phyloP scores from a whole-genome alignment of 2,113 vertebrate species.

The Anarhynchus alexandrinus region DNA sequence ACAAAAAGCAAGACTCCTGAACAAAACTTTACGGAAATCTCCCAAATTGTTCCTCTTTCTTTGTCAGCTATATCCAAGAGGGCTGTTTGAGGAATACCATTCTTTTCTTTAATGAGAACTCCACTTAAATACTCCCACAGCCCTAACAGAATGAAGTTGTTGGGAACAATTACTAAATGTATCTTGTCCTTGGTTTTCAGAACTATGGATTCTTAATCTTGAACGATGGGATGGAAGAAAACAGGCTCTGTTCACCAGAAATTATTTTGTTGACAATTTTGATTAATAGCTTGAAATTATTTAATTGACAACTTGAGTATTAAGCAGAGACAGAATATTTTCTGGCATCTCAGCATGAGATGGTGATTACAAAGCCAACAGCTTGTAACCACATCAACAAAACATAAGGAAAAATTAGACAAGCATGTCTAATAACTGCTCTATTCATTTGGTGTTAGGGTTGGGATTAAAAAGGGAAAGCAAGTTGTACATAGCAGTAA shows the following conservation, averaged over 20 bases:
- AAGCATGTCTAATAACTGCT: not conserved
- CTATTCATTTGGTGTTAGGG: not conserved
- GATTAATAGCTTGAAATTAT: not conserved
- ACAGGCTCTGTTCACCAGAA: not conserved
- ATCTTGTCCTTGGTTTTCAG: not conserved
- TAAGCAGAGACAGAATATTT: not conserved
- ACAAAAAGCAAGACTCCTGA: conserved; percentile 28
- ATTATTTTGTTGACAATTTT: not conserved
- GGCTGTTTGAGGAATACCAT: conserved; percentile 13
- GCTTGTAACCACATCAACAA: not conserved
- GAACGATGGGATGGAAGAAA: not conserved
- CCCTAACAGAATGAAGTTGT: not conserved
- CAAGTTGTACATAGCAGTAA: not conserved
- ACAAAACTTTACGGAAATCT: not conserved
- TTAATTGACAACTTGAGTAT: not conserved
- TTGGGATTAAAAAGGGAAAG: not conserved
- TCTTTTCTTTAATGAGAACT: conserved; percentile 18
- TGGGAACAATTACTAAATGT: not conserved
- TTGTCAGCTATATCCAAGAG: not conserved
- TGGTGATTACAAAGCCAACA: not conserved
- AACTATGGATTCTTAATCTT: not conserved
- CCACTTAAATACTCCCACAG: not conserved
- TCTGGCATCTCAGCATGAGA: not conserved
- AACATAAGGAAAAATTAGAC: not conserved
- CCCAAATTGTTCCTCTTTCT: not conserved